Conservation (phyloP, 2,888 invertebrate genomes). For the Eupelmus urozonus region DNA sequence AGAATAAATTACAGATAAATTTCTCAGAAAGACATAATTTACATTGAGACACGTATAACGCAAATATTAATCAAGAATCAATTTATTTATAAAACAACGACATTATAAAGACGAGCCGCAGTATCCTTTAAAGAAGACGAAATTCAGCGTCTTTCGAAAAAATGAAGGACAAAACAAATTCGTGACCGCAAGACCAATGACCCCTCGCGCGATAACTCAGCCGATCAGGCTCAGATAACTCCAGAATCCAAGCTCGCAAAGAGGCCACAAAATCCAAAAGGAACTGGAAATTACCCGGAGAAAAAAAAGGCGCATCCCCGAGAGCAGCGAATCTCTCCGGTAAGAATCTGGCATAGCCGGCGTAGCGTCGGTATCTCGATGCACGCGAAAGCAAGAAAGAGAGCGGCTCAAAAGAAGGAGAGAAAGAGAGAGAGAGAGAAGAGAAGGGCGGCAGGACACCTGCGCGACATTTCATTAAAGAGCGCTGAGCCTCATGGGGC, state of each 20-base stretch:
- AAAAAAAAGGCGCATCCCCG: not conserved
- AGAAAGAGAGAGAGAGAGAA: constrained; percentile 14
- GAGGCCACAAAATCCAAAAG: not conserved
- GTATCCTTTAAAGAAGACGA: too few species aligned
- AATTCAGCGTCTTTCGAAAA: too few species aligned
- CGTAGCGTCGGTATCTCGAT: constrained; percentile 27
- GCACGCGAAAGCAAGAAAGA: constrained; percentile 18
- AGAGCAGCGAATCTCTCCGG: constrained; percentile 30
- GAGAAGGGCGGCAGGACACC: constrained; percentile 67
- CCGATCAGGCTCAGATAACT: constrained; percentile 33
- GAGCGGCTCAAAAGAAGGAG: constrained; percentile 10
- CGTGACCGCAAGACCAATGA: too few species aligned
- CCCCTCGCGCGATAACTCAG: constrained; percentile 14
- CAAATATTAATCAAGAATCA: too few species aligned
- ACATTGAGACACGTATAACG: too few species aligned
- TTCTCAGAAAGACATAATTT: too few species aligned
- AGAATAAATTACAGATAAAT: too few species aligned
- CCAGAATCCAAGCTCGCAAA: constrained; percentile 15
- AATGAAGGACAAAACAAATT: too few species aligned
- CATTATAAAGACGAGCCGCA: too few species aligned
- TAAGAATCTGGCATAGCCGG: not conserved
- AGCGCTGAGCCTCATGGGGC: constrained; percentile 60
- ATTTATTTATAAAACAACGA: too few species aligned
- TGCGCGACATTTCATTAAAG: constrained; percentile 76
- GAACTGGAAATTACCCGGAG: not conserved